phyloP scores from a whole-genome alignment of 2,797 vertebrate species.

The Chrosomus eos region DNA sequence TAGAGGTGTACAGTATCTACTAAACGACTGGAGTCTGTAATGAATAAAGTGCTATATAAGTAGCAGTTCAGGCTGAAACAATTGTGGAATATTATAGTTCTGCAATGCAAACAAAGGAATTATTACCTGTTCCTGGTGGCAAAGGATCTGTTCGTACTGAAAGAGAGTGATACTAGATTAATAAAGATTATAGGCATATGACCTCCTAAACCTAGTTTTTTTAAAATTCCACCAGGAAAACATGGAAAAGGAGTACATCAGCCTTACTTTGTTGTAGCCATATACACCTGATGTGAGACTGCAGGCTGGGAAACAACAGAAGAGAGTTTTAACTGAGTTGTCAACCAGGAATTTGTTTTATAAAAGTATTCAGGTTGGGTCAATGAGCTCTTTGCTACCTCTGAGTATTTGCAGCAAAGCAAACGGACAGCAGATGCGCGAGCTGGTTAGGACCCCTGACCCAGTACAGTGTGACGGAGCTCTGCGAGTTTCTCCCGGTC shows the following conservation, averaged over 20 bases:
- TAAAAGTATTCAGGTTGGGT: neutral
- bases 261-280: conserved; percentile 79
- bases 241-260: neutral
- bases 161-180: conserved; percentile 38
- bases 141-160: conserved; percentile 66
- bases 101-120: neutral
- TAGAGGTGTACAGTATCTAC: neutral
- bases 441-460: conserved; percentile 67
- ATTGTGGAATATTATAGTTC: neutral
- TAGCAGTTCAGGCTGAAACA: neutral
- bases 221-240: neutral
- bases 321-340: neutral
- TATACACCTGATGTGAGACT: conserved; percentile 75
- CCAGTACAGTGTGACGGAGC: conserved; percentile 67
- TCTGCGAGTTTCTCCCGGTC: conserved; percentile 45
- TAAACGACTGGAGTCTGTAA: neutral
- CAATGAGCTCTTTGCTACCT: conserved; percentile 58
- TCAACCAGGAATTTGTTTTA: neutral
- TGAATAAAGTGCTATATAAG: neutral
- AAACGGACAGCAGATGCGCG: conserved; percentile 69
- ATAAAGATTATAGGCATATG: neutral
- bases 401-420: conserved; percentile 72
- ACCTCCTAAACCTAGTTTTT: neutral
- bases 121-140: conserved; percentile 73
- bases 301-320: conserved; percentile 68